Evolutionary conservation across 2,113 vertebrate genomes (phyloP), one percentile per base, ranked within the genome.

Genomic region (Microcebus jonahi): DNA sequence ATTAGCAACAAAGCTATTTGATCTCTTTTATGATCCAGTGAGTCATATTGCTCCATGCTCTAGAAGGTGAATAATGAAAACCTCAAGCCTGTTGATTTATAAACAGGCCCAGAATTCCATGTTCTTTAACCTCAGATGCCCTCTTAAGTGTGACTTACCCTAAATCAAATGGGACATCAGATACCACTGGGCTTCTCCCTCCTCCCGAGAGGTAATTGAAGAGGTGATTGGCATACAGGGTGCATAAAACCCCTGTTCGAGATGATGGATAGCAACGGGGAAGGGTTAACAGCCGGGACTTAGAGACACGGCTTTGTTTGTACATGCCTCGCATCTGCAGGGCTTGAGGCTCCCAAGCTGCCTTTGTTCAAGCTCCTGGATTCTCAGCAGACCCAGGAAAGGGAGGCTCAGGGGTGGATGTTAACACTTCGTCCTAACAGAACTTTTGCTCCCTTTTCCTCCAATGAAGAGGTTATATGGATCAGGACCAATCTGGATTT

Each of bases 21-120:
- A 99, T 99, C 99, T 98, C 98, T 98, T 99, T 98, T 98, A 99
- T 98, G 98, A 98, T 98, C 96, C 97, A 97, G 67, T 98, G 99
- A 99, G 97, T 99, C 99, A 98, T 97, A 97, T 97, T 65, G 63
- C 97, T 98, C 98, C 97, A 93, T 98, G 98, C 97, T 92, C 97
- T 96, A 96, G 98, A 98, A 98, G 98, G 98, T 98, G 98, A 98
- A 98, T 98, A 98, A 98, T 98, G 98, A 98, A 98, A 98, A 98
- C 98, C 98, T 98, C 98, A 96, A 97, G 97, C 89, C 98, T 94
- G 97, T 84, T 98, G 98, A 98, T 98, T 98, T 98, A 98, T 98
- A 97, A 93, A 86, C 97, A 98, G 97, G 97, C 97, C 97, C 98
- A 98, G 97, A 98, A 98, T 98, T 96, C 97, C 97, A 67, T 98